A percentile compares a stretch with the other conserved stretches of the same genome.
These are phyloP conservation scores for Sebastes elongatus DNA, from an alignment of 2,797 vertebrate genomes.

Conservation along the genomic window DNA sequence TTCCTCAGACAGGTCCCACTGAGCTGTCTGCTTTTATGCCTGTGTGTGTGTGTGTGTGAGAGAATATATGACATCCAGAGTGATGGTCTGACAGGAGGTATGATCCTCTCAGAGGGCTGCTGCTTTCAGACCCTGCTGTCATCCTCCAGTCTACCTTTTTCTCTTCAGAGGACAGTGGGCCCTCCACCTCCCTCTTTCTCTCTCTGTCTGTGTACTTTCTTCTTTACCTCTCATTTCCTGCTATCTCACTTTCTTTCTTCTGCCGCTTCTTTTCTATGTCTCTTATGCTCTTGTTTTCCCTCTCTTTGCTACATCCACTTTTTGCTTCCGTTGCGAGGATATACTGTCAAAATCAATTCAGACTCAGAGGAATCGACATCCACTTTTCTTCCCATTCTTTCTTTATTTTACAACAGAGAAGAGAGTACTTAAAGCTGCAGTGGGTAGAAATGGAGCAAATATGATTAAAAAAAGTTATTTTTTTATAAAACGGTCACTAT, in stretches of 20 bases:
- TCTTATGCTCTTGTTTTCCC: neutral
- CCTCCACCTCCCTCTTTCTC: neutral
- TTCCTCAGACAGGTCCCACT: slow-evolving; percentile 41
- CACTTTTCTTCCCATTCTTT: slow-evolving; percentile 1
- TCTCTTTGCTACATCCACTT: neutral
- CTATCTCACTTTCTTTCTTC: slow-evolving; percentile 22
- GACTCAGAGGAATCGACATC: slow-evolving; percentile 12
- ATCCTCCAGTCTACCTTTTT: slow-evolving; percentile 31
- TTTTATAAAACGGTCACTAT: too few species aligned
- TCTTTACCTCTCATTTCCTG: neutral
- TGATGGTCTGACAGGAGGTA: slow-evolving; percentile 57
- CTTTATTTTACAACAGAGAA: neutral
- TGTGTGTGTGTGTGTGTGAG: neutral
- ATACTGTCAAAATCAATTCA: slow-evolving; percentile 24
- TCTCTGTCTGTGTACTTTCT: neutral
- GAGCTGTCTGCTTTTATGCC: slow-evolving; percentile 29
- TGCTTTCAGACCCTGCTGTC: slow-evolving; percentile 50
- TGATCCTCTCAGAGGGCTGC: slow-evolving; percentile 54
- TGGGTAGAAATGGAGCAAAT: too few species aligned
- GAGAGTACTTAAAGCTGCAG: neutral
- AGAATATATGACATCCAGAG: slow-evolving; percentile 43
- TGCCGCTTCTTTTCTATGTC: neutral
- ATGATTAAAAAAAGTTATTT: too few species aligned
- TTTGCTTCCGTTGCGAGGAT: slow-evolving; percentile 4
- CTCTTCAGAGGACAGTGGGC: slow-evolving; percentile 11